Evolutionary conservation across 2,888 invertebrate genomes (phyloP).

Genomic region (Shargacucullia verbasci): DNA sequence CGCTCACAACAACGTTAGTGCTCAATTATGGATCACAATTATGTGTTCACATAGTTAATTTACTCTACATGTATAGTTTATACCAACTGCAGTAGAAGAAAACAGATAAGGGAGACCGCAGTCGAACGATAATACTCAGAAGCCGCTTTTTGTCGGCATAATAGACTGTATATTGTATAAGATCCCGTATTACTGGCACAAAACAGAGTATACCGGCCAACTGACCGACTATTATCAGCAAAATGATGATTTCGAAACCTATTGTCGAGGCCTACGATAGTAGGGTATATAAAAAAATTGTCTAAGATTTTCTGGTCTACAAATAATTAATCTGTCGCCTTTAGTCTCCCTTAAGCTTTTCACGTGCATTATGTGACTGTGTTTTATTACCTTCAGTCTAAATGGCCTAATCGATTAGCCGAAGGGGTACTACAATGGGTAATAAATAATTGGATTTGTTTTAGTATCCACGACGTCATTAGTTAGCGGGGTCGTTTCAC

Average conservation of each 20-base stretch:
- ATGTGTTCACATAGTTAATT: constrained; percentile 7
- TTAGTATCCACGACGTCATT: constrained; percentile 37
- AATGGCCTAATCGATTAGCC: constrained; percentile 47
- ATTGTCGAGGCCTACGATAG: no score
- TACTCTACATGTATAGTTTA: constrained; percentile 2
- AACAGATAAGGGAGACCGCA: constrained; percentile 16
- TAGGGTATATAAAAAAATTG: no score
- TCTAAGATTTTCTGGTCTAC: background rate
- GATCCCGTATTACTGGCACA: no score
- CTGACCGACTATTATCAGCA: no score
- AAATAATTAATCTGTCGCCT: constrained; percentile 21
- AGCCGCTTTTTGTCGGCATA: no score
- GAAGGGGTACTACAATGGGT: constrained; percentile 36
- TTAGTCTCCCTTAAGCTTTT: constrained; percentile 28
- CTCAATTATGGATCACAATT: constrained; percentile 22
- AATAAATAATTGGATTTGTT: constrained; percentile 43
- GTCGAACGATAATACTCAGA: constrained; percentile 1
- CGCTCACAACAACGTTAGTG: constrained; percentile 14
- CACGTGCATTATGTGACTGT: constrained; percentile 40
- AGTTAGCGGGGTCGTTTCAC: constrained; percentile 20
- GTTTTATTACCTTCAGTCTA: constrained; percentile 46
- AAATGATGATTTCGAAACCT: no score
- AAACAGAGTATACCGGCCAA: no score
- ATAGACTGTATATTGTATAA: no score
- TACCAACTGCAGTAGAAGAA: constrained; percentile 10